These are phyloP conservation scores for Lampris megalopsis DNA, from an alignment of 2,113 vertebrate genomes.

Conservation along the genomic window DNA sequence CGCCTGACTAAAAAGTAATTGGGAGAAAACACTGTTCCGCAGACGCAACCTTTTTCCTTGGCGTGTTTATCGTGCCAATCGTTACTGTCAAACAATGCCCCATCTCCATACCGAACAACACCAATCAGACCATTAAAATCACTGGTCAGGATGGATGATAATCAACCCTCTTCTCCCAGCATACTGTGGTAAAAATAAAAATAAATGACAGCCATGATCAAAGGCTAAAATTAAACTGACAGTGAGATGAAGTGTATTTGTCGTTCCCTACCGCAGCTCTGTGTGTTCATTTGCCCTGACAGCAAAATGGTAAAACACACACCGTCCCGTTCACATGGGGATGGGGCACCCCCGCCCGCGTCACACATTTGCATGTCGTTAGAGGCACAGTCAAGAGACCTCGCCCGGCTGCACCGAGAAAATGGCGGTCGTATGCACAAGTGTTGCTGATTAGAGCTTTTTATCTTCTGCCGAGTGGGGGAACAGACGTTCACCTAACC, in stretches of 20 bases:
- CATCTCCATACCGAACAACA: background rate
- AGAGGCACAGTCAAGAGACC: slow-evolving; percentile 62
- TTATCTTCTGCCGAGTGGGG: slow-evolving; percentile 48
- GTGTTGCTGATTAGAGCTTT: slow-evolving; percentile 71
- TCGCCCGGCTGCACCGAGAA: slow-evolving; percentile 61
- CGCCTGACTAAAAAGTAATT: background rate
- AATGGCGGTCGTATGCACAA: slow-evolving; percentile 44
- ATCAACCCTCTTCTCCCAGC: background rate
- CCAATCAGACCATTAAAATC: background rate
- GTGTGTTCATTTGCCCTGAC: background rate
- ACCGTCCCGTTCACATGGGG: slow-evolving; percentile 38
- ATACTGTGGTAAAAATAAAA: slow-evolving; percentile 2
- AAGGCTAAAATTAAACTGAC: slow-evolving; percentile 34
- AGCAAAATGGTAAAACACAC: slow-evolving; percentile 30
- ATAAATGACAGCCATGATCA: slow-evolving; percentile 13
- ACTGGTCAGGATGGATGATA: background rate
- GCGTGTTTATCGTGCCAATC: no score
- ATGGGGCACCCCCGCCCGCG: slow-evolving; percentile 46
- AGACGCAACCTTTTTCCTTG: no score
- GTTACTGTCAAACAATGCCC: no score
- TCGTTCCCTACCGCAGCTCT: slow-evolving; percentile 20
- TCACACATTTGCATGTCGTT: slow-evolving; percentile 71
- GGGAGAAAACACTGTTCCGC: background rate
- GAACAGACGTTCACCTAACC: slow-evolving; percentile 52
- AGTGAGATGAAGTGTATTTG: background rate